Evolutionary conservation across 2,888 invertebrate species (phyloP).

Genomic region (Dryobota labecula): DNA sequence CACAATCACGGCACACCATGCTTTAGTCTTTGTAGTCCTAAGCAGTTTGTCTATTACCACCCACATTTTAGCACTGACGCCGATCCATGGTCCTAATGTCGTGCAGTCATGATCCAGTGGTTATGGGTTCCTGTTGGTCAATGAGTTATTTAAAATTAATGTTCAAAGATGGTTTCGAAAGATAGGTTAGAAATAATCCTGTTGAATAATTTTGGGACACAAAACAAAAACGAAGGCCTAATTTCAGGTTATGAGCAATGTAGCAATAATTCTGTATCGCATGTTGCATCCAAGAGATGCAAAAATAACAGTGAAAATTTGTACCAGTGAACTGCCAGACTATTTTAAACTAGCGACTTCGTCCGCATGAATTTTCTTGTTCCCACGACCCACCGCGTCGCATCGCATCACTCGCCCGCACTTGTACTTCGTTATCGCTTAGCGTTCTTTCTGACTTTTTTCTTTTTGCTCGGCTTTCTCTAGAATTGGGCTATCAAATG

Average conservation of each 20-base stretch:
- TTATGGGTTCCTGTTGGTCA: constrained; percentile 27
- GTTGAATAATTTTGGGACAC: not conserved
- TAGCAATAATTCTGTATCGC: not conserved
- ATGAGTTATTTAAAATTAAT: not conserved
- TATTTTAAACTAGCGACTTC: no score
- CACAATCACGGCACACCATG: constrained; percentile 76
- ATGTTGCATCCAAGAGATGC: not conserved
- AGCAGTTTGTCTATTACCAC: constrained; percentile 59
- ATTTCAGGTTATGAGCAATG: not conserved
- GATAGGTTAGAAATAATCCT: not conserved
- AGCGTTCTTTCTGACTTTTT: not conserved
- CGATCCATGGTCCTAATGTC: constrained; percentile 64
- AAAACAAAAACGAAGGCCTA: not conserved
- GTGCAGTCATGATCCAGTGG: constrained; percentile 40
- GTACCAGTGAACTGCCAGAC: no score
- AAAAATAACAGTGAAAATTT: no score
- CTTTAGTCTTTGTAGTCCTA: constrained; percentile 72
- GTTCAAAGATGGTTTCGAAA: not conserved
- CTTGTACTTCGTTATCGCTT: not conserved
- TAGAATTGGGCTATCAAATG: not conserved
- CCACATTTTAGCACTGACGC: constrained; percentile 69
- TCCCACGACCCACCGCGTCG: no score
- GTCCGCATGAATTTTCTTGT: no score
- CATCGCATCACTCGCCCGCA: not conserved
- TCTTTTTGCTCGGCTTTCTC: not conserved